These are phyloP conservation scores for Protomyctophum bolini DNA, from an alignment of 2,113 vertebrate genomes.

Conservation along the genomic window DNA sequence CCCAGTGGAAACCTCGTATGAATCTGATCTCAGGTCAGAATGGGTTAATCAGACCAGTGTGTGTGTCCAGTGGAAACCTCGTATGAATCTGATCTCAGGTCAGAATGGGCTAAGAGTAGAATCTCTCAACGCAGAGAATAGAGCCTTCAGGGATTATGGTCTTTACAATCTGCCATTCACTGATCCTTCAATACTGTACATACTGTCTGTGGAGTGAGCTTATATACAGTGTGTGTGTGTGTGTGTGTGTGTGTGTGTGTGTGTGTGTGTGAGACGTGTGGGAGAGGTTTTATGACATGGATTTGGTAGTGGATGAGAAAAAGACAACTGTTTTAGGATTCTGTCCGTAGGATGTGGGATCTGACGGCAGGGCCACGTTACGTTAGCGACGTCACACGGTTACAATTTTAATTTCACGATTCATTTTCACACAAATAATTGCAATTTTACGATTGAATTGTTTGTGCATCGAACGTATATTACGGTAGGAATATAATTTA, in stretches of 20 bases:
- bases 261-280: slow-evolving; percentile 29
- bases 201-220: slow-evolving; percentile 74
- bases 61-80: too few species aligned
- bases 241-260: too few species aligned
- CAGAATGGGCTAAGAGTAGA: slow-evolving; percentile 70
- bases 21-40: too few species aligned
- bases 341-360: slow-evolving; percentile 26
- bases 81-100: too few species aligned
- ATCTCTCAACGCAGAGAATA: slow-evolving; percentile 64
- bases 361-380: not conserved
- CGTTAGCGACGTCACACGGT: too few species aligned
- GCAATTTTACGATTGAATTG: too few species aligned
- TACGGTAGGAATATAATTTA: too few species aligned
- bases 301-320: slow-evolving; percentile 39
- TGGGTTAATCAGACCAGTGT: too few species aligned
- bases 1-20: too few species aligned
- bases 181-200: slow-evolving; percentile 74
- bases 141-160: slow-evolving; percentile 63
- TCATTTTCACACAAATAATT: too few species aligned
- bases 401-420: too few species aligned
- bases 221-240: slow-evolving; percentile 44
- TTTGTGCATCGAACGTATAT: too few species aligned
- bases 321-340: slow-evolving; percentile 13
- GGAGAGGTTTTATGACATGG: slow-evolving; percentile 58
- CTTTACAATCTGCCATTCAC: slow-evolving; percentile 70